Percentiles rank a stretch among this genome's conserved stretches.
phyloP scores from a whole-genome alignment of 2,888 invertebrate species.

The Ernsta delagoae region DNA sequence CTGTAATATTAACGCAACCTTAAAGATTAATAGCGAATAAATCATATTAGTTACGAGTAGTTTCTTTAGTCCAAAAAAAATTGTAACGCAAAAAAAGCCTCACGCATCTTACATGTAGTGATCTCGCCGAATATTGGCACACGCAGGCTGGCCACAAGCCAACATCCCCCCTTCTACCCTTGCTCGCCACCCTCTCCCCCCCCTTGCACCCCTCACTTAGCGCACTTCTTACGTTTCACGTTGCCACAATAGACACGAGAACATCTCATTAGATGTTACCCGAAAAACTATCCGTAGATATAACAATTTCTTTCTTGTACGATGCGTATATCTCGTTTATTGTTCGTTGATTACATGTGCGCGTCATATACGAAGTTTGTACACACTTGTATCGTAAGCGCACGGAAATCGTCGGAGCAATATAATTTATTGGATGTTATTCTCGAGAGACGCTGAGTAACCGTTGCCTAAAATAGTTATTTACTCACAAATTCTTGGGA shows the following conservation, averaged over 20 bases:
- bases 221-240: slow-evolving; percentile 35
- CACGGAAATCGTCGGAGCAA: not conserved
- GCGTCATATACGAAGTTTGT: not conserved
- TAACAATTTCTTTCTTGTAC: slow-evolving; percentile 17
- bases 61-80: too few relatives aligned
- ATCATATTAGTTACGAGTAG: too few relatives aligned
- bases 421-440: slow-evolving; percentile 1
- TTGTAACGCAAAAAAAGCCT: slow-evolving; percentile 2
- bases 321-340: slow-evolving; percentile 16
- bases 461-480: not conserved
- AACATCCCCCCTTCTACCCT: not conserved
- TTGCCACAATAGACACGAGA: slow-evolving; percentile 35
- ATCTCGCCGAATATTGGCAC: slow-evolving; percentile 28
- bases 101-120: slow-evolving; percentile 17
- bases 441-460: not conserved
- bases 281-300: slow-evolving; percentile 26
- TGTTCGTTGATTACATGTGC: slow-evolving; percentile 19
- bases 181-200: not conserved
- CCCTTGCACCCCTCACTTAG: slow-evolving; percentile 39
- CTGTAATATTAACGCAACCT: too few relatives aligned
- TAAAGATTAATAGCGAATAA: too few relatives aligned
- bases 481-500: not conserved
- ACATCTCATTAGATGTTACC: slow-evolving; percentile 33
- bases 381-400: slow-evolving; percentile 7
- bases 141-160: slow-evolving; percentile 31